These are phyloP conservation scores for Armadillidium nasatum DNA, from an alignment of 1,140 invertebrate species.

Conservation along the genomic window DNA sequence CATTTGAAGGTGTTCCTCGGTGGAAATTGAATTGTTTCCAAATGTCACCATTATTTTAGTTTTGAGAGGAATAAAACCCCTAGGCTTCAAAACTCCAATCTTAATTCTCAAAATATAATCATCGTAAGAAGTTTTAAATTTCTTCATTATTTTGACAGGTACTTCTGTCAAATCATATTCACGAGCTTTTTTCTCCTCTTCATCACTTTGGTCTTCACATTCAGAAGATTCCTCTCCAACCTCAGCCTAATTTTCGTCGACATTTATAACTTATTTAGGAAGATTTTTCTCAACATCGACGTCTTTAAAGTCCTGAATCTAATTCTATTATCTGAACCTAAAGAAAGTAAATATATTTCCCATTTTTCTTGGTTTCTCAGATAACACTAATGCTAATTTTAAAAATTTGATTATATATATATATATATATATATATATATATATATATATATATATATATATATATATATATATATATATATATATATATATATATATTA, in stretches of 20 bases:
- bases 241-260: background rate
- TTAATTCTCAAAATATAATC: slow-evolving; percentile 10
- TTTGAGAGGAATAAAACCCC: background rate
- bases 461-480: no score
- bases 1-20: background rate
- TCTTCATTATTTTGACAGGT: background rate
- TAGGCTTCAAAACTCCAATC: background rate
- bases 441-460: no score
- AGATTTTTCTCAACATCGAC: background rate
- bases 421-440: no score
- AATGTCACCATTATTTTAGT: background rate
- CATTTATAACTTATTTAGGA: background rate
- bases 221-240: background rate
- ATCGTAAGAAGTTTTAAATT: background rate
- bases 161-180: background rate
- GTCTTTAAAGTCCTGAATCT: background rate
- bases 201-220: background rate
- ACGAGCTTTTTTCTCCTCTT: background rate
- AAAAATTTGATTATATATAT: no score
- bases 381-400: no score
- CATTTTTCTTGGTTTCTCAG: no score
- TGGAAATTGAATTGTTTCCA: background rate
- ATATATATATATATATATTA: no score
- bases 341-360: no score
- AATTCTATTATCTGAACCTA: no score